Evolutionary conservation across 1,140 invertebrate genomes (phyloP).

Genomic region (Diorhabda sublineata): DNA sequence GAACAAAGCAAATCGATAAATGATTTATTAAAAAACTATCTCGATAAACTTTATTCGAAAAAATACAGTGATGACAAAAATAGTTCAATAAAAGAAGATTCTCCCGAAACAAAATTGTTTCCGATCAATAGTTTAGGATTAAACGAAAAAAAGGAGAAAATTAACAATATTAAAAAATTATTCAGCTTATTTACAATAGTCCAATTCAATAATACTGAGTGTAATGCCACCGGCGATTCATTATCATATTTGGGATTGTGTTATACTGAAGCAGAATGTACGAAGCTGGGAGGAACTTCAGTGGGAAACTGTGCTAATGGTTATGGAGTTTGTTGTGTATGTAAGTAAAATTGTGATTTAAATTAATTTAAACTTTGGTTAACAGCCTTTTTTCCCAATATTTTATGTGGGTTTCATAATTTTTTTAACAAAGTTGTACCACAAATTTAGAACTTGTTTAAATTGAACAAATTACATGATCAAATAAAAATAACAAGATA

Average conservation of each 20-base stretch:
- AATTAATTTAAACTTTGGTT: neutral
- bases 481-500: no score
- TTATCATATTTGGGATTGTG: conserved; percentile 62
- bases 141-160: conserved; percentile 37
- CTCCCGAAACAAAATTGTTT: conserved; percentile 27
- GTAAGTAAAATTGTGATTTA: conserved; percentile 26
- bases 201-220: conserved; percentile 63
- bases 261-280: conserved; percentile 63
- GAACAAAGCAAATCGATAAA: conserved; percentile 25
- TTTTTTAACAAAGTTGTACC: no score
- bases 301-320: conserved; percentile 69
- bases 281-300: conserved; percentile 54
- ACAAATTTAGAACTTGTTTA: no score
- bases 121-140: conserved; percentile 25
- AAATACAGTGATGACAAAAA: conserved; percentile 20
- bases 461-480: no score
- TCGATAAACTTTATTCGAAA: conserved; percentile 30
- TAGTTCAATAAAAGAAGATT: neutral
- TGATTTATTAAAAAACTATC: conserved; percentile 32
- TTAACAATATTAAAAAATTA: conserved; percentile 49
- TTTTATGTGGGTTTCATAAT: no score
- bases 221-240: conserved; percentile 48
- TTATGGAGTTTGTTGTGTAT: conserved; percentile 50
- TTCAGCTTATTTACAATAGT: conserved; percentile 70
- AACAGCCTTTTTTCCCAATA: no score